phyloP scores from a whole-genome alignment of 2,888 invertebrate species.

The Chloroclystis v-ata region DNA sequence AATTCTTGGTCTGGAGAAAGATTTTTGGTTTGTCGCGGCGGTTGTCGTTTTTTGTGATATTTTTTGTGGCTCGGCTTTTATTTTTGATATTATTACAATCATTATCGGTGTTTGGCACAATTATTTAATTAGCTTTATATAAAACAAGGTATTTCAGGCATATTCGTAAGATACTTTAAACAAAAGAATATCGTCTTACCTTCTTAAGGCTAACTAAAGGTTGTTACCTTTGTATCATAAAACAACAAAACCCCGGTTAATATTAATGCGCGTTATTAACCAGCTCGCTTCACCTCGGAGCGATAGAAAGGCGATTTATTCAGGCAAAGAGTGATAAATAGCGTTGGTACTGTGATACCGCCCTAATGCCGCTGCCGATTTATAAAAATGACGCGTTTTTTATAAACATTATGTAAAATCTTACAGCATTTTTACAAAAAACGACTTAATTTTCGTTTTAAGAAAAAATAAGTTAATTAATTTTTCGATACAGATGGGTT shows the following conservation, averaged over 20 bases:
- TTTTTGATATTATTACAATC: too few relatives aligned
- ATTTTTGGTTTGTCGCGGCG: slow-evolving; percentile 48
- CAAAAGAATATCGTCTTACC: too few relatives aligned
- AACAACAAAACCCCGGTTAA: slow-evolving; percentile 40
- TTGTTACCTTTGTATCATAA: slow-evolving; percentile 2
- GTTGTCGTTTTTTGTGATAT: slow-evolving; percentile 64
- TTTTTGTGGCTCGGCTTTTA: slow-evolving; percentile 12
- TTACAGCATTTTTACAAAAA: too few relatives aligned
- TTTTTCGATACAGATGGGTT: too few relatives aligned
- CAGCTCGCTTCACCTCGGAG: slow-evolving; percentile 48
- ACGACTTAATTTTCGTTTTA: too few relatives aligned
- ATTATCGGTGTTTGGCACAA: too few relatives aligned
- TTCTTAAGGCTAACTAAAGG: too few relatives aligned
- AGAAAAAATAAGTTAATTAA: too few relatives aligned
- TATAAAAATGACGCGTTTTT: slow-evolving; percentile 11
- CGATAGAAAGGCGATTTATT: slow-evolving; percentile 62
- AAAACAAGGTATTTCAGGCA: background rate
- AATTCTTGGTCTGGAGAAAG: slow-evolving; percentile 64
- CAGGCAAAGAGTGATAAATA: slow-evolving; percentile 39
- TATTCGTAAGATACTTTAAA: background rate
- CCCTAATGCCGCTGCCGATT: slow-evolving; percentile 20
- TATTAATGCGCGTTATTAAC: slow-evolving; percentile 65
- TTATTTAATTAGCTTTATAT: too few relatives aligned
- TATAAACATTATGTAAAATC: slow-evolving; percentile 3
- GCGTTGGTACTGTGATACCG: slow-evolving; percentile 21